These are phyloP conservation scores for Kryptopterus vitreolus DNA, from an alignment of 2,797 vertebrate genomes.

Conservation along the genomic window DNA sequence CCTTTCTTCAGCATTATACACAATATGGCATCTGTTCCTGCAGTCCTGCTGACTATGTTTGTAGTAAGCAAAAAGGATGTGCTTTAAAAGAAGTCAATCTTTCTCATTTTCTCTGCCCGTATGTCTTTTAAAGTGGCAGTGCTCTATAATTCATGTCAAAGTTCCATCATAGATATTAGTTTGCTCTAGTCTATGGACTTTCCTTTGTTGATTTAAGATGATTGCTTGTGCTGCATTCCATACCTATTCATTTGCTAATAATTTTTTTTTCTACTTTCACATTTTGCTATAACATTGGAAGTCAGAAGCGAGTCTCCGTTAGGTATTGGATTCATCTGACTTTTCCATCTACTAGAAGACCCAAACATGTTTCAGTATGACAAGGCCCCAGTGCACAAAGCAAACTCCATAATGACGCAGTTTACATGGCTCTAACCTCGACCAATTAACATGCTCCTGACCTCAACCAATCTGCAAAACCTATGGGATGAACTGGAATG, in stretches of 20 bases:
- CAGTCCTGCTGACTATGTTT: slow-evolving; percentile 20
- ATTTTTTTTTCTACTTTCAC: not conserved
- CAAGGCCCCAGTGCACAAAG: too few relatives aligned
- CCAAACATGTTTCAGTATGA: too few relatives aligned
- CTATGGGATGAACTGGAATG: too few relatives aligned
- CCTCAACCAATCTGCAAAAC: too few relatives aligned
- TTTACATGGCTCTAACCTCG: too few relatives aligned
- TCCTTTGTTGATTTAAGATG: slow-evolving; percentile 2
- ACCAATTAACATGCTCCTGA: too few relatives aligned
- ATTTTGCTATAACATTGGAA: not conserved
- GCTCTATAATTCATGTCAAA: slow-evolving; percentile 1
- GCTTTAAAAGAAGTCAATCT: slow-evolving; percentile 5
- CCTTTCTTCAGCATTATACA: slow-evolving; percentile 10
- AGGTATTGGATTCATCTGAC: too few relatives aligned
- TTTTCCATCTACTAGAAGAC: too few relatives aligned
- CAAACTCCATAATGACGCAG: too few relatives aligned
- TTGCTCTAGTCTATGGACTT: not conserved
- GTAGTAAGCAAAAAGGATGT: slow-evolving; percentile 5
- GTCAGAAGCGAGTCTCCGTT: not conserved
- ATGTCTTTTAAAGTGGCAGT: slow-evolving; percentile 3
- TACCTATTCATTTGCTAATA: not conserved
- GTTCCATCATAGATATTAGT: slow-evolving; percentile 10
- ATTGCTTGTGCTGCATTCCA: not conserved
- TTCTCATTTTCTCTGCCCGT: not conserved
- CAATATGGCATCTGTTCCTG: slow-evolving; percentile 17